Percentiles rank a stretch among this genome's conserved stretches.
Conservation (phyloP, 2,797 vertebrate species). For the Sebastes matsubarae region DNA sequence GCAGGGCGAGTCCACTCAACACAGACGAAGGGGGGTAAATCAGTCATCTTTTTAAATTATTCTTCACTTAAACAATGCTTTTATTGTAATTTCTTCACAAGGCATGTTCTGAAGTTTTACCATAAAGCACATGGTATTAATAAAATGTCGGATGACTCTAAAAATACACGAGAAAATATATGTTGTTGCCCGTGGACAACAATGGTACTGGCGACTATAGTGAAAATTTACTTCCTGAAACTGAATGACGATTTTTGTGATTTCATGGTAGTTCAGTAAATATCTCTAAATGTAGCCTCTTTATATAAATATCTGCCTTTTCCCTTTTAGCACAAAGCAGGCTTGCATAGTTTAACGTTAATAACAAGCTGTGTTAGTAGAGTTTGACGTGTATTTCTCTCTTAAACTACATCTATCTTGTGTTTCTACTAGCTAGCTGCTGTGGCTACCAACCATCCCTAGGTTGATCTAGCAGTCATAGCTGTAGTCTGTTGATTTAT, state of each 20-base stretch:
- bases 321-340: neutral
- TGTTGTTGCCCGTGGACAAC: neutral
- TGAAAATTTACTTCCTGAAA: constrained; percentile 75
- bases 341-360: neutral
- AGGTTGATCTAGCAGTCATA: neutral
- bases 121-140: rapidly evolving
- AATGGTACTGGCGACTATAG: constrained; percentile 61
- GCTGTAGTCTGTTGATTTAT: neutral
- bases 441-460: constrained; percentile 31
- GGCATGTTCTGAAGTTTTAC: rapidly evolving
- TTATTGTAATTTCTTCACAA: rapidly evolving
- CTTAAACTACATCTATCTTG: constrained; percentile 22
- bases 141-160: rapidly evolving
- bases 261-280: constrained; percentile 46
- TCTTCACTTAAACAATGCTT: rapidly evolving
- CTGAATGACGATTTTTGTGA: constrained; percentile 66
- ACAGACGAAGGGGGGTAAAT: neutral
- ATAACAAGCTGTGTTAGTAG: neutral
- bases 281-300: constrained; percentile 9
- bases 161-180: neutral
- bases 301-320: neutral
- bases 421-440: constrained; percentile 56
- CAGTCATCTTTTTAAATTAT: neutral
- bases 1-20: constrained; percentile 48
- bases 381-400: constrained; percentile 1